phyloP scores from a whole-genome alignment of 1,140 invertebrate species.

The Gryon sp. region DNA sequence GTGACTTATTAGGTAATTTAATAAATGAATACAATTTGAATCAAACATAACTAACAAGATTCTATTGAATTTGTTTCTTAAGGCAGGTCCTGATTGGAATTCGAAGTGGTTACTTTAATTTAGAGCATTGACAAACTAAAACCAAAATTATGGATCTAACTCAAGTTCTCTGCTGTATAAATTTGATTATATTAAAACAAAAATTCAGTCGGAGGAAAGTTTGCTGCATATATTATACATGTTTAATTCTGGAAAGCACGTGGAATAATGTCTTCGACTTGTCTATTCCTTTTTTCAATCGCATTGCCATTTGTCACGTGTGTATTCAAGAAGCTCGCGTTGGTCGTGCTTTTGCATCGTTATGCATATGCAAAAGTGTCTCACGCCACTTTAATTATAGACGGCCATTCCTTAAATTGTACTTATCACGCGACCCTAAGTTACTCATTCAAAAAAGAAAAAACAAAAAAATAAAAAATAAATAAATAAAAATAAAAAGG shows the following conservation, averaged over 20 bases:
- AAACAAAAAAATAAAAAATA: no score
- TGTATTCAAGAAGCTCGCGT: constrained; percentile 23
- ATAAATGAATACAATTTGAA: no score
- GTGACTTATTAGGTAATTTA: no score
- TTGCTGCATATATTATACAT: neutral
- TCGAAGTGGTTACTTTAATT: no score
- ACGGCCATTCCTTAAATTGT: constrained; percentile 11
- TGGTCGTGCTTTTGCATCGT: constrained; percentile 26
- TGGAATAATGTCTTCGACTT: neutral
- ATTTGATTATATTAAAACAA: no score
- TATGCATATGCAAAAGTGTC: constrained; percentile 47
- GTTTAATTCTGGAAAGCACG: neutral
- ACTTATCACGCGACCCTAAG: constrained; percentile 15
- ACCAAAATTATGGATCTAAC: no score
- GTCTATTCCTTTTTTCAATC: constrained; percentile 29
- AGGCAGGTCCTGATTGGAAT: no score
- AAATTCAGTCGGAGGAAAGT: neutral
- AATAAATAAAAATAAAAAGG: no score
- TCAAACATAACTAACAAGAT: no score
- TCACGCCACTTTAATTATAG: constrained; percentile 44
- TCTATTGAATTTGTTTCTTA: no score
- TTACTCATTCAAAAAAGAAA: neutral
- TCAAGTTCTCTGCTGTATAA: no score
- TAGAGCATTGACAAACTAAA: no score
- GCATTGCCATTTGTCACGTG: constrained; percentile 8